Conservation (phyloP, 2,113 vertebrate genomes). For the Petromus typicus region DNA sequence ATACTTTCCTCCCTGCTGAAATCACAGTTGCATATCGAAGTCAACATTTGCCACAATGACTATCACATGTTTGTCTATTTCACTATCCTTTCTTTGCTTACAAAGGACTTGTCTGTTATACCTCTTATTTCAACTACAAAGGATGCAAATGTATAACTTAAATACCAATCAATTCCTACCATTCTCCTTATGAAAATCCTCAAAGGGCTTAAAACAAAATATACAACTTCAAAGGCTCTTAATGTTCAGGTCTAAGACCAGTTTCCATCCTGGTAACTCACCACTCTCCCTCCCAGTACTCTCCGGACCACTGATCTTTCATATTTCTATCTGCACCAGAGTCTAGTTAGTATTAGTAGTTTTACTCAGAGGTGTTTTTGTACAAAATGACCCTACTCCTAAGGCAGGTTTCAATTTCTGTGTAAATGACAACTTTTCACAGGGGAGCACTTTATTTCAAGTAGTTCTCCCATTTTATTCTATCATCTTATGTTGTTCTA, state of each 20-base stretch:
- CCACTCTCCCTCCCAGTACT: too few relatives aligned
- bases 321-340: neutral
- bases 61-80: too few relatives aligned
- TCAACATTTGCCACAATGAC: neutral
- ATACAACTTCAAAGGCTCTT: neutral
- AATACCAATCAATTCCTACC: neutral
- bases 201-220: neutral
- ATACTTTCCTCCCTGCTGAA: neutral
- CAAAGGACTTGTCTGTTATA: neutral
- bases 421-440: neutral
- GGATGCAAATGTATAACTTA: neutral
- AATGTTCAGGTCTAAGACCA: neutral
- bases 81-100: neutral
- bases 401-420: neutral
- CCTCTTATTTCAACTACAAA: neutral
- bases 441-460: neutral
- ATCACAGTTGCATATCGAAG: too few relatives aligned
- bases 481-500: neutral
- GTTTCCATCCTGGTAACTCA: neutral
- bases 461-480: neutral
- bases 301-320: neutral
- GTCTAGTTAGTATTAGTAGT: neutral
- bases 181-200: neutral
- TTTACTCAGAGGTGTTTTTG: neutral
- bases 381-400: accelerated